Evolutionary conservation across 1,140 invertebrate species (phyloP).

Genomic region (Musca vetustissima): DNA sequence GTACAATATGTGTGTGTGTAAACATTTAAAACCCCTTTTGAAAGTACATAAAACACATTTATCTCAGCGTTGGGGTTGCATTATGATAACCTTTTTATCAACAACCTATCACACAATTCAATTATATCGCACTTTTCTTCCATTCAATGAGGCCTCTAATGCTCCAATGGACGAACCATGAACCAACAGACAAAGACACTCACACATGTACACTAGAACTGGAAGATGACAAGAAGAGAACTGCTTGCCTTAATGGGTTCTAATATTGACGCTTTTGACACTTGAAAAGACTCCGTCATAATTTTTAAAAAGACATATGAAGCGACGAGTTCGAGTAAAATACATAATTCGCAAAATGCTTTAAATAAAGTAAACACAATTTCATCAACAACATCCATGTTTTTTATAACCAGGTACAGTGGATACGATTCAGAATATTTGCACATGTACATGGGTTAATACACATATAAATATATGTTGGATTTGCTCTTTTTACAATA

Average conservation of each 20-base stretch:
- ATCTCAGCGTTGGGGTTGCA: constrained; percentile 1
- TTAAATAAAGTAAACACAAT: constrained; percentile 14
- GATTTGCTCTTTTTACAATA: too few relatives aligned
- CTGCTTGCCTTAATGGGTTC: not conserved
- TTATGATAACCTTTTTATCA: constrained; percentile 16
- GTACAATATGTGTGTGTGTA: not conserved
- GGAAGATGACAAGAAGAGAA: too few relatives aligned
- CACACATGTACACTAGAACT: too few relatives aligned
- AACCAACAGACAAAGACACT: not conserved
- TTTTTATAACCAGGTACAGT: too few relatives aligned
- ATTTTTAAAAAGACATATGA: not conserved
- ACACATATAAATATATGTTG: too few relatives aligned
- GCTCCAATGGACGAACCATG: not conserved
- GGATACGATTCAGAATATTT: too few relatives aligned
- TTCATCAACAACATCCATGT: not conserved
- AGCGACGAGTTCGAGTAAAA: not conserved
- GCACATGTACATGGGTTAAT: too few relatives aligned
- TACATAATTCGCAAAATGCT: constrained; percentile 7
- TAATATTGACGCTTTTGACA: constrained; percentile 12
- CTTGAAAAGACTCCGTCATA: constrained; percentile 4
- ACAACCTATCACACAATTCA: constrained; percentile 18
- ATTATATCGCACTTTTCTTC: constrained; percentile 5
- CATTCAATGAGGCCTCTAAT: not conserved
- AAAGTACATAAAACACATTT: constrained; percentile 4
- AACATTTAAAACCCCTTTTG: constrained; percentile 1